These are phyloP conservation scores for Tillus elongatus DNA, from an alignment of 2,888 invertebrate genomes.

Conservation along the genomic window DNA sequence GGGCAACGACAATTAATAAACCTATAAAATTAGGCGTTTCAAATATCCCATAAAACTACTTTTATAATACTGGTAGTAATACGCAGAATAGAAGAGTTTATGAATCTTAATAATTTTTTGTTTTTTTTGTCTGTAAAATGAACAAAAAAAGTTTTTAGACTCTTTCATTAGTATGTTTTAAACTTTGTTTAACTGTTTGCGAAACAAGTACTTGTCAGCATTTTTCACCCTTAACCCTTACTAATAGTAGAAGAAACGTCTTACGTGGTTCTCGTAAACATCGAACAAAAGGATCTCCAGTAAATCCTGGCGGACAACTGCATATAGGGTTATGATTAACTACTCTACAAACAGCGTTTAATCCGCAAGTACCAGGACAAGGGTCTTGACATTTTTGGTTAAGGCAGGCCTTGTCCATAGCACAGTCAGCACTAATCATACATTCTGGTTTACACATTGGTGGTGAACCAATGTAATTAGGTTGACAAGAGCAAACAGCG, in stretches of 20 bases:
- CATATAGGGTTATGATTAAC: slow-evolving; percentile 75
- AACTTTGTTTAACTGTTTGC: no score
- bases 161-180: no score
- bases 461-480: slow-evolving; percentile 65
- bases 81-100: no score
- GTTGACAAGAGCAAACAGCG: slow-evolving; percentile 71
- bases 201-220: no score
- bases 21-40: no score
- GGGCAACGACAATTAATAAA: no score
- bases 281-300: slow-evolving; percentile 56
- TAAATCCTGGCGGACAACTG: slow-evolving; percentile 60
- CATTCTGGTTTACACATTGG: slow-evolving; percentile 71
- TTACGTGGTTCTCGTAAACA: slow-evolving; percentile 50
- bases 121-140: no score
- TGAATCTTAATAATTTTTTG: no score
- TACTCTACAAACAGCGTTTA: slow-evolving; percentile 63
- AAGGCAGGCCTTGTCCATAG: slow-evolving; percentile 63
- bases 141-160: no score
- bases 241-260: slow-evolving; percentile 21
- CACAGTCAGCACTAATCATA: slow-evolving; percentile 66
- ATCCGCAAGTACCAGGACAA: slow-evolving; percentile 67
- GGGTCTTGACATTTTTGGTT: slow-evolving; percentile 67
- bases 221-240: no score
- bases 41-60: no score
- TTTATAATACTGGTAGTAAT: no score